Percentiles rank a stretch among this genome's conserved stretches.
Evolutionary conservation across 2,888 invertebrate species (phyloP).

Genomic region (Coecobrya sp.): DNA sequence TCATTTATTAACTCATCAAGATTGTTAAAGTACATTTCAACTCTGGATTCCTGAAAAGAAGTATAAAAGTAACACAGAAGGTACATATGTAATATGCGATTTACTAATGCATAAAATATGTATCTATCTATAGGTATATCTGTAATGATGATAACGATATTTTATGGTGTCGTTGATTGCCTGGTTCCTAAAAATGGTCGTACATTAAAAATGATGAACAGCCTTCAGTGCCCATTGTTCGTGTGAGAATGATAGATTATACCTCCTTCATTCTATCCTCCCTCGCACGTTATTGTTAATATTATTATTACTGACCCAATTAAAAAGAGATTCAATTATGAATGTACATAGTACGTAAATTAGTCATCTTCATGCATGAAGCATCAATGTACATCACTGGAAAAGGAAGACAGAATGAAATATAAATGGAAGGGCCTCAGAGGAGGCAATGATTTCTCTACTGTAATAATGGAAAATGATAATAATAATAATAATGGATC

Average conservation of each 20-base stretch:
- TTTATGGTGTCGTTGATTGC: slow-evolving; percentile 37
- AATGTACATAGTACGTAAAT: slow-evolving; percentile 56
- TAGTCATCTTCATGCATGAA: slow-evolving; percentile 30
- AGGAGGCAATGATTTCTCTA: slow-evolving; percentile 2
- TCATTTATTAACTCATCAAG: slow-evolving; percentile 78
- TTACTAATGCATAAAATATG: not conserved
- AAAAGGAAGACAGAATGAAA: not conserved
- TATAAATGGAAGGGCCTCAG: not conserved
- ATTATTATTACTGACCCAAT: slow-evolving; percentile 62
- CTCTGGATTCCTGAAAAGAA: not conserved
- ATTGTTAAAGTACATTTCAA: slow-evolving; percentile 5
- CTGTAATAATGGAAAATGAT: slow-evolving; percentile 37
- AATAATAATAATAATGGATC: slow-evolving; percentile 66
- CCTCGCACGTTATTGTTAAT: slow-evolving; percentile 22
- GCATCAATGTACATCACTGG: slow-evolving; percentile 32
- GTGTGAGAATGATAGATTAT: slow-evolving; percentile 67
- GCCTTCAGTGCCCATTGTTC: slow-evolving; percentile 28
- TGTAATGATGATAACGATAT: not conserved
- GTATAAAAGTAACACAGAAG: no score
- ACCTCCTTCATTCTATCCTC: slow-evolving; percentile 45
- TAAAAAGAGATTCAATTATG: slow-evolving; percentile 71
- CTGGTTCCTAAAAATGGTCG: slow-evolving; percentile 40
- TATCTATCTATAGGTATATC: not conserved
- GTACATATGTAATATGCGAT: no score
- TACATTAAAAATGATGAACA: slow-evolving; percentile 49